Conservation (phyloP, 1,140 invertebrate genomes). For the Araneus ventricosus region DNA sequence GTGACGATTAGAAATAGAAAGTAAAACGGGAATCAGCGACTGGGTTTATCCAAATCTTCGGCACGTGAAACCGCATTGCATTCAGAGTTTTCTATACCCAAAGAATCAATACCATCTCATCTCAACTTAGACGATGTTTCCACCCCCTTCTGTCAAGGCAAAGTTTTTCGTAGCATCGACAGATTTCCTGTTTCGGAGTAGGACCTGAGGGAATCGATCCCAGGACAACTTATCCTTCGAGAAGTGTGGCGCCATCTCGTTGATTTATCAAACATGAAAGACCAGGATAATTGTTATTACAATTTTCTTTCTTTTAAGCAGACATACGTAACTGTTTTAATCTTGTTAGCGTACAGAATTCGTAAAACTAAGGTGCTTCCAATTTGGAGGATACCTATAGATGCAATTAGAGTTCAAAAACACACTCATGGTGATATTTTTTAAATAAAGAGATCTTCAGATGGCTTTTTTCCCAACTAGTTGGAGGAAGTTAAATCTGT, state of each 20-base stretch:
- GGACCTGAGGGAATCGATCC: slow-evolving; percentile 41
- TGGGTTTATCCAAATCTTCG: slow-evolving; percentile 21
- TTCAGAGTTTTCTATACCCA: slow-evolving; percentile 12
- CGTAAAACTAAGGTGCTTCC: too few species aligned
- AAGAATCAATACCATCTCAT: slow-evolving; percentile 68
- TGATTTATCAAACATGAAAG: neutral
- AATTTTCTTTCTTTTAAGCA: neutral
- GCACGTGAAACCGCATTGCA: slow-evolving; percentile 31
- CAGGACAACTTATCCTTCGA: neutral
- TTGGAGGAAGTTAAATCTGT: too few species aligned
- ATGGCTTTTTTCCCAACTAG: too few species aligned
- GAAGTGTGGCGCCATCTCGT: slow-evolving; percentile 27
- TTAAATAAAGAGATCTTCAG: too few species aligned
- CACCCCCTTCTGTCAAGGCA: slow-evolving; percentile 43
- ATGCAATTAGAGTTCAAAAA: too few species aligned
- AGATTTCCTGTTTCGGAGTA: slow-evolving; percentile 53
- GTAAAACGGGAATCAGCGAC: neutral
- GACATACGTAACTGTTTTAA: too few species aligned
- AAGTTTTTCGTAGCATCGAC: neutral
- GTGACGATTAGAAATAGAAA: neutral
- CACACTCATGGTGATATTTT: too few species aligned
- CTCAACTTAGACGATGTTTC: slow-evolving; percentile 51
- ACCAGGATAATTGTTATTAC: neutral
- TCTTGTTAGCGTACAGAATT: too few species aligned
- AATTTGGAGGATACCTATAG: too few species aligned